Base-by-base conservation (phyloP, 2,888 invertebrate genomes). In the Xylota segnis region DNA sequence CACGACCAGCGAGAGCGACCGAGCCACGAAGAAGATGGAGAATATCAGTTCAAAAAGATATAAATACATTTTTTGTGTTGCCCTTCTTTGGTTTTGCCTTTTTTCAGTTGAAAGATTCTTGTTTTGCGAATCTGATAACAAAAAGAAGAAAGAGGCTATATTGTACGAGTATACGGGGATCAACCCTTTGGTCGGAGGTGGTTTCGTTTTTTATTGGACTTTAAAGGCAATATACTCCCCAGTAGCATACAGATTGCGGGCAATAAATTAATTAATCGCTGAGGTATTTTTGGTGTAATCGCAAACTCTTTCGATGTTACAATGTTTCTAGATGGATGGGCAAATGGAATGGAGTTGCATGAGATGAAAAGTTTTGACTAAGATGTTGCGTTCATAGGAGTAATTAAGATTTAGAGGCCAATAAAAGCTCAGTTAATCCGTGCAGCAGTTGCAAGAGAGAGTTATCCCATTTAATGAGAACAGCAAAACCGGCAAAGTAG, bases 231-330 rank as follows among this genome's bases (percentile, higher is more conserved):
- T 71, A 81, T 61, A 75, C 79, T 78, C 68, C 61, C 63, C 79
- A 58, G 78, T 79, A 83, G 83, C 79, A 58, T 71, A 59, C 65
- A 84, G 75, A 81, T 81, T 84, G 75, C 37, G 65, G 71, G 45
- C 65, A 84, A 81, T 84, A 84, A 76, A 84, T 81, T 81, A 81
- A 84, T 84, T 84, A 84, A 84, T 79, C 83, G 70, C 75, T 10
- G 40, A 81, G 75, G 75, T 81, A 71, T 75, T 71, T 81, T 75
- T 27, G 47, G 54, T 74, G 68, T 75, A 84, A 58, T 65, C 34
- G 45, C 43, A 43, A 50, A n/a, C n/a, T n/a, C n/a, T n/a, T n/a
- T n/a, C n/a, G 34, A 75, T 70, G 58, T 45, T 79, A 84, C 81
- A 84, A 81, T 81, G 79, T 84, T 79, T 56, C 16, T 40, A n/a